Base-by-base conservation (phyloP, 2,113 vertebrate species). In the Elachura formosa region DNA sequence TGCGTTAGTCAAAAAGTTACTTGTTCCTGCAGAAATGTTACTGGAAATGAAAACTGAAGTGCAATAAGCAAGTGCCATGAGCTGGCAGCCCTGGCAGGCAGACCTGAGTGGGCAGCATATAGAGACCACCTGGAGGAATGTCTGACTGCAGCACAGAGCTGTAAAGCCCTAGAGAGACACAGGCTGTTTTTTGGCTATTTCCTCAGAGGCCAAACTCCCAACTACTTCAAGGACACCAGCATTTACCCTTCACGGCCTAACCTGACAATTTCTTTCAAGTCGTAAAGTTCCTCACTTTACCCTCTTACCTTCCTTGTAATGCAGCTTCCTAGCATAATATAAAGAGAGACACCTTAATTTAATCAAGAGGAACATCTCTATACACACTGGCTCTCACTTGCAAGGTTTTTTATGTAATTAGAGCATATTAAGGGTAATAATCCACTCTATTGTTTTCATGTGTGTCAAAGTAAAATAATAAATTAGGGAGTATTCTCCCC, bases 1-100 rank as follows among this genome's bases (percentile, higher is more conserved):
- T 0, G 0, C 2, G 0, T 33, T 74, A 5, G 2, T 63, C 23
- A 72, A 33, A 54, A 55, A 31, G 16, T 51, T 28, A 31, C 16
- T 87, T 2, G 0, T 43, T 81, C 72, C 61, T n/a, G 33, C 7
- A 56, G 73, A 54, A 92, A 26, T 3, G 4, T 5, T 40, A 31
- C 51, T 55, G 34, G 51, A 88, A 74, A n/a, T 23, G 24, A 81
- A 81, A 92, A 64, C 1, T 26, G 28, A 63, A 43, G 24, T 8
- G 40, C 51, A 33, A 41, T 76, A 22, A 56, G 45, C 5, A 56
- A 38, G 22, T 3, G 31, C 6, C 12, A 9, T 26, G 34, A 86
- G 22, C 1, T 40, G 36, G 23, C 18, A 69, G 49, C 18, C 28
- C 43, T 6, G 6, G n/a, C 29, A 82, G 21, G 23, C 26, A 38